Percentiles rank a stretch among this genome's conserved stretches.
These are phyloP conservation scores for Sebastes vulpes DNA, from an alignment of 2,797 vertebrate species.

Conservation along the genomic window DNA sequence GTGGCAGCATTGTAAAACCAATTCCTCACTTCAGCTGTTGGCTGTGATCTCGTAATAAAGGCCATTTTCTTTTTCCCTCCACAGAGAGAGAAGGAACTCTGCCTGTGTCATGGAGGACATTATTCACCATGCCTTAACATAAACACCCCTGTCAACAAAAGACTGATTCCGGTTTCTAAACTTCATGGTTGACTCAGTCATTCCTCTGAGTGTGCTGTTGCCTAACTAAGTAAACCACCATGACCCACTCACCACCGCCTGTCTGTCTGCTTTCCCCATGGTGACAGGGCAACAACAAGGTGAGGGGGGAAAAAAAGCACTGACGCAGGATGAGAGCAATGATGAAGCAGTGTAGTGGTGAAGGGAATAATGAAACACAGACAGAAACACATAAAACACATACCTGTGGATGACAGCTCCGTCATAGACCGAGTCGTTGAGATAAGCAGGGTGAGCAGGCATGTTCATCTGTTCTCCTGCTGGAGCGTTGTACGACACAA, in stretches of 20 bases:
- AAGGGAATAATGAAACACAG: neutral
- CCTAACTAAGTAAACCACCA: slow-evolving; percentile 58
- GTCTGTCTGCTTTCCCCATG: slow-evolving; percentile 65
- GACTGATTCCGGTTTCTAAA: slow-evolving; percentile 29
- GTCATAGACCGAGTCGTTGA: slow-evolving; percentile 97
- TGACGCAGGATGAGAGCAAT: slow-evolving; percentile 11
- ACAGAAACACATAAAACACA: slow-evolving; percentile 7
- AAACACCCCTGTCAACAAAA: slow-evolving; percentile 59
- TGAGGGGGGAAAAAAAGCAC: slow-evolving; percentile 16
- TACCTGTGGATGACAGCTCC: slow-evolving; percentile 93
- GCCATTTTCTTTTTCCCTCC: slow-evolving; percentile 68
- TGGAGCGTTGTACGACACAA: slow-evolving; percentile 95
- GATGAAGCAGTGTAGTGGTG: neutral
- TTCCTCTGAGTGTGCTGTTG: slow-evolving; percentile 55
- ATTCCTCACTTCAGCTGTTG: slow-evolving; percentile 21
- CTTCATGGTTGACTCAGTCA: slow-evolving; percentile 67
- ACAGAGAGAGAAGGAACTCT: slow-evolving; percentile 14
- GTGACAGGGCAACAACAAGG: slow-evolving; percentile 67
- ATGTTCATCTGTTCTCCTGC: slow-evolving; percentile 91
- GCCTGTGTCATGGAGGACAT: slow-evolving; percentile 82
- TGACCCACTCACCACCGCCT: slow-evolving; percentile 50
- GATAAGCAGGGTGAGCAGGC: slow-evolving; percentile 85
- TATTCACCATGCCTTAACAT: slow-evolving; percentile 73
- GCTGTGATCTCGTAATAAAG: slow-evolving; percentile 39
- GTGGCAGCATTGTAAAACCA: slow-evolving; percentile 62